These are phyloP conservation scores for Eueremaeus valkanovi DNA, from an alignment of 2,888 invertebrate genomes.

Conservation along the genomic window DNA sequence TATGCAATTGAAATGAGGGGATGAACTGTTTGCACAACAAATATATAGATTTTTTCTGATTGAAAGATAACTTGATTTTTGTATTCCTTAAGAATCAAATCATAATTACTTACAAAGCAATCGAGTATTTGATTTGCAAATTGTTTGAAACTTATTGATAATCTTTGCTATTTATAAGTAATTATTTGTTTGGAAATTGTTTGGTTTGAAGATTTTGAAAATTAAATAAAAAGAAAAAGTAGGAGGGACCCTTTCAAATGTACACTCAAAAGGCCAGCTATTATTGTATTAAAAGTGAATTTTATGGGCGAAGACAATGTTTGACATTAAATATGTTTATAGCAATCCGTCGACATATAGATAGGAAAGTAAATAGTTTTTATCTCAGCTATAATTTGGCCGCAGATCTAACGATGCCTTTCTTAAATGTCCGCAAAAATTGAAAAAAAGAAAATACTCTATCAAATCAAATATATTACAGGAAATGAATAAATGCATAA, in stretches of 20 bases:
- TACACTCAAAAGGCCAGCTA: too few species aligned
- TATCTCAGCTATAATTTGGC: neutral
- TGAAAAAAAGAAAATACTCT: neutral
- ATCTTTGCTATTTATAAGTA: neutral
- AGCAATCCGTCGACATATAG: neutral
- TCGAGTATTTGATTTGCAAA: too few species aligned
- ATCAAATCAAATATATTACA: conserved; percentile 12
- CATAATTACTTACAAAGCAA: too few species aligned
- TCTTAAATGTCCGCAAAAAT: neutral
- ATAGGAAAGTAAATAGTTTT: neutral
- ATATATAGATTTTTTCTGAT: neutral
- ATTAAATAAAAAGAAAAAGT: too few species aligned
- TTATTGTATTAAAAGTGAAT: too few species aligned
- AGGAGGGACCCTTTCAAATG: too few species aligned
- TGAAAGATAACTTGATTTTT: too few species aligned
- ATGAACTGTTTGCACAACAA: neutral
- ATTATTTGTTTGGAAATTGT: neutral
- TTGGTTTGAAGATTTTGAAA: neutral
- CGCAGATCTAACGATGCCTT: too few species aligned
- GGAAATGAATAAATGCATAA: conserved; percentile 1
- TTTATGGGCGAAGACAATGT: neutral
- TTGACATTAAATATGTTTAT: neutral
- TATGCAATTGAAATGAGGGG: neutral
- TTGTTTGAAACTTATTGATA: neutral
- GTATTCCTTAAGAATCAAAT: too few species aligned